Percentiles rank a stretch among this genome's conserved stretches.
phyloP scores from a whole-genome alignment of 2,113 vertebrate species.

The Anas platyrhynchos region DNA sequence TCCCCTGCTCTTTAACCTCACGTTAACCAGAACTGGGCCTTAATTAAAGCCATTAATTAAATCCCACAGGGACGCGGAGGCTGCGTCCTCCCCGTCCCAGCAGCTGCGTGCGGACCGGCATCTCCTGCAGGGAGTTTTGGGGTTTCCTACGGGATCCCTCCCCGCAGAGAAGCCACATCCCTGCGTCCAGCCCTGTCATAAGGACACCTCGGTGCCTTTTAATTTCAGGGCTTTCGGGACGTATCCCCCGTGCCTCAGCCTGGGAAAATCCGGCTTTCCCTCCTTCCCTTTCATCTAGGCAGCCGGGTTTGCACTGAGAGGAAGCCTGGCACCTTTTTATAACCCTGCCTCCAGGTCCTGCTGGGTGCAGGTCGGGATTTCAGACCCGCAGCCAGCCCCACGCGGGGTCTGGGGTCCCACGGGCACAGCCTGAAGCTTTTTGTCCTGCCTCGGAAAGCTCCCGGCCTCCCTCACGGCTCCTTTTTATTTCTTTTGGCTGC shows the following conservation, averaged over 20 bases:
- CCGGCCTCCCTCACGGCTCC: neutral
- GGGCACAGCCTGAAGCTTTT: conserved; percentile 29
- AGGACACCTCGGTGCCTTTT: fast-evolving
- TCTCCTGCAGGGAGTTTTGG: neutral
- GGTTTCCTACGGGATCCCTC: neutral
- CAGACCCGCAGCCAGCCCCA: neutral
- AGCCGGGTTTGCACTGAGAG: neutral
- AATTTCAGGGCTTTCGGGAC: neutral
- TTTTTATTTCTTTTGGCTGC: conserved; percentile 54
- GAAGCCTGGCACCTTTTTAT: too few species aligned
- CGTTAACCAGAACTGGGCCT: neutral
- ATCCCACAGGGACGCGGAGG: neutral
- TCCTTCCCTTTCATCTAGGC: neutral
- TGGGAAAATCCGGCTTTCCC: neutral
- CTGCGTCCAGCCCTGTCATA: fast-evolving
- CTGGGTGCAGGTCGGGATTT: neutral
- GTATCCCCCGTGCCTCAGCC: neutral
- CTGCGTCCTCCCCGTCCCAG: neutral
- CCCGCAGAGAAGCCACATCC: neutral
- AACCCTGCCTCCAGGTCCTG: too few species aligned
- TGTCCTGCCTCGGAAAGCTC: conserved; percentile 23
- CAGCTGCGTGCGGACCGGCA: neutral
- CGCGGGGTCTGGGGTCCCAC: neutral
- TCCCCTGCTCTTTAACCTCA: neutral
- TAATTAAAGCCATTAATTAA: neutral